Conservation (phyloP, 2,888 invertebrate species). For the Eilema caniola region DNA sequence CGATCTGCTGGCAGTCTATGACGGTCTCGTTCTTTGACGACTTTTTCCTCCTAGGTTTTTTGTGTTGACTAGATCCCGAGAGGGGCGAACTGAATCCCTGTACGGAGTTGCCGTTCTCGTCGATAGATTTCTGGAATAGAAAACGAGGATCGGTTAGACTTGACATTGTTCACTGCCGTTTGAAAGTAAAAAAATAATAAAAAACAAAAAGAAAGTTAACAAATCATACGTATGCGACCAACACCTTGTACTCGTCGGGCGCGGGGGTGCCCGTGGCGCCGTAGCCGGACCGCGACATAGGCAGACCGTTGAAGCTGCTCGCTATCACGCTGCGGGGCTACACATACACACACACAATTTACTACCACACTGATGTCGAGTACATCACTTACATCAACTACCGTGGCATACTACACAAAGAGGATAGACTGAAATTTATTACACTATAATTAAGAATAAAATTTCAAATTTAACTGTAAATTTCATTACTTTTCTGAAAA, state of each 20-base stretch:
- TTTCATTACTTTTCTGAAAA: neutral
- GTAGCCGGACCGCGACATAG: constrained; percentile 73
- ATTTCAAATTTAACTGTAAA: too few relatives aligned
- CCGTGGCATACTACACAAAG: neutral
- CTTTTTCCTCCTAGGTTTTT: constrained; percentile 88
- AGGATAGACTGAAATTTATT: neutral
- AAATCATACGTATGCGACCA: constrained; percentile 29
- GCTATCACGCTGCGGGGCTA: constrained; percentile 76
- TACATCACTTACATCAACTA: neutral
- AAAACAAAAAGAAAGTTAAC: constrained; percentile 10
- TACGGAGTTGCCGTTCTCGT: constrained; percentile 94
- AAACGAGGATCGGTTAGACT: constrained; percentile 21
- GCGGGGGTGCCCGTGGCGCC: constrained; percentile 63
- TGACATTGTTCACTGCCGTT: neutral
- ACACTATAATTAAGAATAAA: too few relatives aligned
- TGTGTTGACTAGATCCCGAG: constrained; percentile 82
- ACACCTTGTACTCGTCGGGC: constrained; percentile 78
- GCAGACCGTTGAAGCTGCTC: constrained; percentile 76
- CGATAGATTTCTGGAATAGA: constrained; percentile 88
- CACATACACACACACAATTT: constrained; percentile 42
- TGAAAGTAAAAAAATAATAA: neutral
- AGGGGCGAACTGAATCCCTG: constrained; percentile 84
- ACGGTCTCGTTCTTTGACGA: constrained; percentile 87
- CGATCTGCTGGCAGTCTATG: constrained; percentile 88
- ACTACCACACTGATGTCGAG: neutral